phyloP scores from a whole-genome alignment of 2,797 vertebrate genomes.

The Bryconaethiops microstoma region DNA sequence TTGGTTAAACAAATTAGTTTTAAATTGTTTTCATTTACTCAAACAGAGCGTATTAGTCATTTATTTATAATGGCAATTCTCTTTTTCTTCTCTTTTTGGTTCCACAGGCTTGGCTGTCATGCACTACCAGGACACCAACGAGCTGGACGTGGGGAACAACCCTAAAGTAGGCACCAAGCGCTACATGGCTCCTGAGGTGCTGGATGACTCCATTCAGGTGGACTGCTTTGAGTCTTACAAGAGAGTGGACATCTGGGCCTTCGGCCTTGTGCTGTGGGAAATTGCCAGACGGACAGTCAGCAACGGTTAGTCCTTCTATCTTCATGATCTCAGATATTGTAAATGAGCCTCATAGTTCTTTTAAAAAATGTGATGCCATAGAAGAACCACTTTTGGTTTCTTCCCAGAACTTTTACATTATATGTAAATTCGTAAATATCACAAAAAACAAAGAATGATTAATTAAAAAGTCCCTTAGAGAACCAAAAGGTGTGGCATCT shows the following conservation, averaged over 20 bases:
- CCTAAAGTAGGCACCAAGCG: slow-evolving; percentile 97
- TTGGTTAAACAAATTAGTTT: no score
- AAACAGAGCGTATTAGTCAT: neutral
- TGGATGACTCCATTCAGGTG: slow-evolving; percentile 95
- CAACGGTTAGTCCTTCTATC: slow-evolving; percentile 83
- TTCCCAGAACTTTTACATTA: no score
- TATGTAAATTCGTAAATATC: no score
- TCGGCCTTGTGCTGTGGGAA: slow-evolving; percentile 96
- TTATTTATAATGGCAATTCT: neutral
- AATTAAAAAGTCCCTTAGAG: no score
- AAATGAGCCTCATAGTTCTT: no score
- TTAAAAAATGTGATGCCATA: no score
- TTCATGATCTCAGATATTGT: neutral
- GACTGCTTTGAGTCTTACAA: slow-evolving; percentile 98
- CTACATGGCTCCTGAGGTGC: slow-evolving; percentile 97
- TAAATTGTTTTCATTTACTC: neutral
- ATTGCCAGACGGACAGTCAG: slow-evolving; percentile 93
- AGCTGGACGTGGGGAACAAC: slow-evolving; percentile 95
- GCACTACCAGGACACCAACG: slow-evolving; percentile 97
- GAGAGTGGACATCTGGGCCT: slow-evolving; percentile 96
- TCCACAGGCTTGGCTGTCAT: slow-evolving; percentile 91
- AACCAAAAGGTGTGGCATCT: no score
- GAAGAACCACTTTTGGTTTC: no score
- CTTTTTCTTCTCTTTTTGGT: neutral
- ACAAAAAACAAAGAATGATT: no score